These are phyloP conservation scores for Dicrostonyx torquatus DNA, from an alignment of 2,797 vertebrate genomes.

Conservation along the genomic window DNA sequence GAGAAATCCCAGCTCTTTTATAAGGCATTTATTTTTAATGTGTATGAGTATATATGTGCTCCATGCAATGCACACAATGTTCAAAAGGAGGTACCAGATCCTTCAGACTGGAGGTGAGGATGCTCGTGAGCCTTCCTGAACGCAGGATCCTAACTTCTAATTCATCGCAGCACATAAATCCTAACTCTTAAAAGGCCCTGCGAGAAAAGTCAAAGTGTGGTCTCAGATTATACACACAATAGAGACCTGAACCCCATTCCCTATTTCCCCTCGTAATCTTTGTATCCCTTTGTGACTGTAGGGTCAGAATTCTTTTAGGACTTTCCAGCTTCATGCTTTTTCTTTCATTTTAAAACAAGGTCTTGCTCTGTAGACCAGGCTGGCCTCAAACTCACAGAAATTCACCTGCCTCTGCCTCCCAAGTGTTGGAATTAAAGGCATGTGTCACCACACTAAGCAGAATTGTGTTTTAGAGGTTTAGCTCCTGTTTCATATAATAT, in stretches of 20 bases:
- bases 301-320: background rate
- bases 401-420: background rate
- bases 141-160: background rate
- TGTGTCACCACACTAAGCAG: background rate
- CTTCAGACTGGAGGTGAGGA: background rate
- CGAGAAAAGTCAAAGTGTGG: background rate
- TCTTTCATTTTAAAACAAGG: background rate
- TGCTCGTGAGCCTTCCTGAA: no score
- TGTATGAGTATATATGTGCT: no score
- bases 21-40: background rate
- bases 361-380: background rate
- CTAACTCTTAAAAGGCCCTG: background rate
- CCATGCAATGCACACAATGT: no score
- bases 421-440: background rate
- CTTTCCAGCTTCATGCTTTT: background rate
- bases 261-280: background rate
- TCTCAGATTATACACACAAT: background rate
- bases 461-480: background rate
- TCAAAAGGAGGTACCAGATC: background rate
- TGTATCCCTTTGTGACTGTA: background rate
- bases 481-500: background rate
- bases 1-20: background rate
- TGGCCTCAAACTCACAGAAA: background rate
- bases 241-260: background rate
- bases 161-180: background rate